Base-by-base conservation (phyloP, 2,888 invertebrate genomes). In the Odontomyia ornata region DNA sequence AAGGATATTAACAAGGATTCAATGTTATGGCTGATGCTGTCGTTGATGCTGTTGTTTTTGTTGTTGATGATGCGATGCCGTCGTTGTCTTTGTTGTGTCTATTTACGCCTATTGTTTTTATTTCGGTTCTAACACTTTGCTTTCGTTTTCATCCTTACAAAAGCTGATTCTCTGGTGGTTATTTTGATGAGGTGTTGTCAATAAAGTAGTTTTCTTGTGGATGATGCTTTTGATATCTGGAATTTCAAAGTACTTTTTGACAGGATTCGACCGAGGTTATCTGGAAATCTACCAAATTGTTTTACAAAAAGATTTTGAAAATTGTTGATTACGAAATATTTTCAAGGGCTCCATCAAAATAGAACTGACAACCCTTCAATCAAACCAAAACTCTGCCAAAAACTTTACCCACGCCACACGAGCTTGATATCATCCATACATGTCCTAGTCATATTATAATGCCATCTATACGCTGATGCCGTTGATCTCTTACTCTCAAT, bases 1-100 rank as follows among this genome's bases (percentile, higher is more conserved):
- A 76, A 76, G 76, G 79, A 79, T 79, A 79, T 79, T 79, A 79
- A 79, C 79, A 79, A 79, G 79, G 77, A 79, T 79, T 75, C 77
- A 78, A 75, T 77, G 75, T 78, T 78, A 77, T 78, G 36, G 76
- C 23, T 67, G 78, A 75, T 62, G 75, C 60, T 78, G 75, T 69
- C 76, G 76, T 57, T 67, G 65, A 11, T 62, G 25, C 21, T 36
- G 23, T 60, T 23, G 21, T 64, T 64, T 62, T 18, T 25, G 47
- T 64, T 73, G 43, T 25, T 69, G 65, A 30, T 65, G 65, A 15
- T 65, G 65, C 25, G 65, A 0, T 30, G 30, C 21, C n/a, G 25
- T 4, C 47, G 36, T 1, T 15, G n/a, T 18, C 36, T n/a, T 72
- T 72, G 57, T 72, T 72, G 57, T 72, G 21, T 56, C 56, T 72